These are phyloP conservation scores for Hydrolagus colliei DNA, from an alignment of 2,797 vertebrate genomes.

Conservation along the genomic window DNA sequence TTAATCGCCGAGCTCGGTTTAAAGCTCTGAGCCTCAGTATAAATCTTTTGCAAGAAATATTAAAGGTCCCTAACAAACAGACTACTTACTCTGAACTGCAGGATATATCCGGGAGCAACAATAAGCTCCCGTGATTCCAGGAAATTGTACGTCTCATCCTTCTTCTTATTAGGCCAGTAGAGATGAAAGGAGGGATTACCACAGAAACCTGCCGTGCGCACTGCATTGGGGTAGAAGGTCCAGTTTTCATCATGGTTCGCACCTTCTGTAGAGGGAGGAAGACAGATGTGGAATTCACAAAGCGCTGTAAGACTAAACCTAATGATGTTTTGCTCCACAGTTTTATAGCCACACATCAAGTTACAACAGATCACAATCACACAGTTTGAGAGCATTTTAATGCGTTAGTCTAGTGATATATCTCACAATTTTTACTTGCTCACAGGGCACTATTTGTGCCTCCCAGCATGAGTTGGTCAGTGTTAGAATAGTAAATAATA, in stretches of 20 bases:
- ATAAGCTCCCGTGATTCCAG: conserved; percentile 92
- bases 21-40: background rate
- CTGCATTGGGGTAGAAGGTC: conserved; percentile 97
- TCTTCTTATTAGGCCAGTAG: conserved; percentile 97
- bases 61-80: background rate
- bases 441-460: no score
- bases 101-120: conserved; percentile 92
- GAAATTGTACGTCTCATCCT: conserved; percentile 87
- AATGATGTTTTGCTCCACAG: background rate
- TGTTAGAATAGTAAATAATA: no score
- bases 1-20: background rate
- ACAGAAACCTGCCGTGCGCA: conserved; percentile 95
- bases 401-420: no score
- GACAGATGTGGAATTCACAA: background rate
- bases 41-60: background rate
- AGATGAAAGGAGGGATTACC: conserved; percentile 96
- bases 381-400: no score
- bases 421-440: no score
- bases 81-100: conserved; percentile 89
- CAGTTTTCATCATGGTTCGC: conserved; percentile 92
- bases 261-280: conserved; percentile 65
- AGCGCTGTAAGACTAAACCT: background rate
- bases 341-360: background rate
- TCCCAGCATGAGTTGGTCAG: no score
- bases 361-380: background rate